Conservation (phyloP, 2,113 vertebrate genomes). For the Probosciger aterrimus region DNA sequence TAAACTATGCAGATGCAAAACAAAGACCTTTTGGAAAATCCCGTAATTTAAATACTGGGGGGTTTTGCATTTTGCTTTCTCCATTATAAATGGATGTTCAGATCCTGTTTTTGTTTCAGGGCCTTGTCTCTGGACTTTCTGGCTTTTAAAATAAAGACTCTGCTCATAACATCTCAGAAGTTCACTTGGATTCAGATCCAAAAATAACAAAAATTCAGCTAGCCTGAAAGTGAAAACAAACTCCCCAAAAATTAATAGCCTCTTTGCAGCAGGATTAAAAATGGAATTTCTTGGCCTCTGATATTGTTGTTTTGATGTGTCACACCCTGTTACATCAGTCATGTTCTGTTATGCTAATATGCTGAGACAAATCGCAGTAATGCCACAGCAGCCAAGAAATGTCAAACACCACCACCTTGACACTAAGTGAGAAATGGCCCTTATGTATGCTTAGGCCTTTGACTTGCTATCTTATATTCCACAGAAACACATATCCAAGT, state of each 20-base stretch:
- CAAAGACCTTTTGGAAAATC: background rate
- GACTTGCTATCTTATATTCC: background rate
- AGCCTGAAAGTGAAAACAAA: background rate
- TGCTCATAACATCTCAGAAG: background rate
- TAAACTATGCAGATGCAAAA: background rate
- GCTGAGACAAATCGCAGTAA: slow-evolving; percentile 27
- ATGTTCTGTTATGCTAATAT: slow-evolving; percentile 35
- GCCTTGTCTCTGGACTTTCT: background rate
- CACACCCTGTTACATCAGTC: slow-evolving; percentile 50
- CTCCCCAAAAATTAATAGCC: background rate
- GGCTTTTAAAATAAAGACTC: background rate
- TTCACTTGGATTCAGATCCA: background rate
- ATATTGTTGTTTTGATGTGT: slow-evolving; percentile 28
- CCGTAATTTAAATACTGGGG: background rate
- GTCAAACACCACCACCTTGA: slow-evolving; percentile 12
- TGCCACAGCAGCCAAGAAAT: slow-evolving; percentile 22
- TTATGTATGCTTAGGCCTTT: background rate
- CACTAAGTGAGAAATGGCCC: background rate
- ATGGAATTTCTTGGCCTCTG: slow-evolving; percentile 28
- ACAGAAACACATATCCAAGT: background rate
- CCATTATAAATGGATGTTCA: background rate
- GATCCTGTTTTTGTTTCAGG: background rate
- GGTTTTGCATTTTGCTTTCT: background rate
- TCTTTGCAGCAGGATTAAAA: slow-evolving; percentile 25
- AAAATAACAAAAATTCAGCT: background rate